These are phyloP conservation scores for Schizothorax lantsangensis DNA, from an alignment of 2,797 vertebrate species.

Conservation along the genomic window DNA sequence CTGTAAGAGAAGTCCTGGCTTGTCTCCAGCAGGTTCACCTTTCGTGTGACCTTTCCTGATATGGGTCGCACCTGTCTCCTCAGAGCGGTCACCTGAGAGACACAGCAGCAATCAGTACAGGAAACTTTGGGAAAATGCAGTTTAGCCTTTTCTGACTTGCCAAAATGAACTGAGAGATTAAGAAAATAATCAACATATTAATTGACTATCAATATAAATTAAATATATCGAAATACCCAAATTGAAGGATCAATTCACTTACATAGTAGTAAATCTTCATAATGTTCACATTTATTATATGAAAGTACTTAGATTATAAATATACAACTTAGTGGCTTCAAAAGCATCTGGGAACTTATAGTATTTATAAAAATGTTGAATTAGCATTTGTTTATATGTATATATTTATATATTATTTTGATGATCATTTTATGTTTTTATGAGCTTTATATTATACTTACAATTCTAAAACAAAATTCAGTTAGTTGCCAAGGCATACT, in stretches of 20 bases:
- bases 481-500: background rate
- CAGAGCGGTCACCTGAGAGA: constrained; percentile 89
- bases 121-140: background rate
- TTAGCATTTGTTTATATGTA: background rate
- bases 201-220: background rate
- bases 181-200: background rate
- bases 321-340: background rate
- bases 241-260: background rate
- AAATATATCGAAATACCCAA: background rate
- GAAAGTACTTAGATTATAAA: background rate
- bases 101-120: constrained; percentile 13
- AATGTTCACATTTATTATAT: background rate
- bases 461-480: too few species aligned
- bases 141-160: background rate
- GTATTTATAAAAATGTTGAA: too few species aligned
- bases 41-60: constrained; percentile 89
- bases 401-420: too few species aligned
- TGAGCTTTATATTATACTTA: too few species aligned
- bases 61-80: constrained; percentile 90
- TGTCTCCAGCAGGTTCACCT: constrained; percentile 82
- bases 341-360: background rate
- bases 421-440: too few species aligned
- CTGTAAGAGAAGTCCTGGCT: constrained; percentile 82
- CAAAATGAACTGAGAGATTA: background rate
- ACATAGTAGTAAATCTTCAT: background rate